Evolutionary conservation across 2,888 invertebrate genomes (phyloP).

Genomic region (Drosophila ezoana): DNA sequence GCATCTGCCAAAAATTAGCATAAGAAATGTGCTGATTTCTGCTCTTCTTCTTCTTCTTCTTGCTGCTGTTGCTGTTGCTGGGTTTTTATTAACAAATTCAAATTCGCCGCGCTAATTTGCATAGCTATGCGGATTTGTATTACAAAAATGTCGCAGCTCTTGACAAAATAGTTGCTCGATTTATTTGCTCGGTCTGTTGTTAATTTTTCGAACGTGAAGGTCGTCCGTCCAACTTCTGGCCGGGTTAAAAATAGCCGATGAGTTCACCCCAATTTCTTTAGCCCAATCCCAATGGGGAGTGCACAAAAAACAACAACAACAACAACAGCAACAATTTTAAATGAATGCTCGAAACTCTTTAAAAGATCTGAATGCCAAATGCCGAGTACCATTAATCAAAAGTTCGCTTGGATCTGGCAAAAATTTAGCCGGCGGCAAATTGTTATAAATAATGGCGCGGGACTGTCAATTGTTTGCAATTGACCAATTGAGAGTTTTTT

Average conservation of each 20-base stretch:
- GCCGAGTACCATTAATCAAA: conserved; percentile 67
- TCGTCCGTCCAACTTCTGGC: conserved; percentile 66
- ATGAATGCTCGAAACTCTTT: conserved; percentile 36
- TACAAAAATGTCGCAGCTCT: conserved; percentile 51
- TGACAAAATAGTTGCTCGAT: conserved; percentile 50
- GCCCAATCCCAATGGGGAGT: conserved; percentile 46
- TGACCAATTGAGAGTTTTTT: neutral
- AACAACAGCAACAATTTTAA: conserved; percentile 4
- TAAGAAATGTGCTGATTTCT: conserved; percentile 77
- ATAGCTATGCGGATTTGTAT: conserved; percentile 77
- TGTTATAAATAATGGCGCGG: conserved; percentile 65
- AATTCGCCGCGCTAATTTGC: conserved; percentile 61
- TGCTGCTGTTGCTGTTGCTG: neutral
- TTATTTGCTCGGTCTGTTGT: conserved; percentile 12
- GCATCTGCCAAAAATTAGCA: conserved; percentile 74
- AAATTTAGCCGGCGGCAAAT: conserved; percentile 41
- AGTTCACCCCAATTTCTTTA: conserved; percentile 60
- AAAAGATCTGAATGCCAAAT: conserved; percentile 46
- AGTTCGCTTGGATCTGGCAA: conserved; percentile 27
- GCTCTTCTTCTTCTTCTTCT: conserved; percentile 11
- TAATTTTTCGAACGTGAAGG: conserved; percentile 62
- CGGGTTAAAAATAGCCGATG: conserved; percentile 74
- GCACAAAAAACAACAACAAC: neutral
- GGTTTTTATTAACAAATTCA: conserved; percentile 40
- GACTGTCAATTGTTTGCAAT: conserved; percentile 43